Conservation (phyloP, 37 sponge, comb jelly and placozoan genomes). For the Dysidea cf. avara region DNA sequence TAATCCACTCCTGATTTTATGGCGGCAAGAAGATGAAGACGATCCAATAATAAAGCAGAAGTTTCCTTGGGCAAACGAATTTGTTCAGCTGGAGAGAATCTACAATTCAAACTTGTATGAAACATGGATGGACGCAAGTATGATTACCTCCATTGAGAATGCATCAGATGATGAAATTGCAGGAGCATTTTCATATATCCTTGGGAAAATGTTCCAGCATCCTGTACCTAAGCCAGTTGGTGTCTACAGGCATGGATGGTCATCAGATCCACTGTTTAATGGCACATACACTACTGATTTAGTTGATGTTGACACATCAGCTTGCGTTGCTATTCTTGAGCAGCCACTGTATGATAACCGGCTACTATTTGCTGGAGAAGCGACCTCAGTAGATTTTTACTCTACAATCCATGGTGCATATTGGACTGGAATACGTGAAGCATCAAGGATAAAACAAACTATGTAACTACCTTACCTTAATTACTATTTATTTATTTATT, state of each 20-base stretch:
- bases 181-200: slow-evolving; percentile 1
- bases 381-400: slow-evolving; percentile 33
- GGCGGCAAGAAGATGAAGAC: slow-evolving; percentile 21
- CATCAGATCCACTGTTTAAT: slow-evolving; percentile 19
- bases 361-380: slow-evolving; percentile 77
- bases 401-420: slow-evolving; percentile 65
- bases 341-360: slow-evolving; percentile 27
- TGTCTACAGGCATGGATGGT: slow-evolving; percentile 11
- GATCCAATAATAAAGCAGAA: not conserved
- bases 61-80: slow-evolving; percentile 24
- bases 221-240: slow-evolving; percentile 10
- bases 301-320: slow-evolving; percentile 1
- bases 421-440: slow-evolving; percentile 59
- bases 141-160: not conserved
- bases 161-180: slow-evolving; percentile 26
- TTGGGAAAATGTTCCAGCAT: slow-evolving; percentile 25
- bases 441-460: not conserved
- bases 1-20: slow-evolving; percentile 26
- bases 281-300: slow-evolving; percentile 15
- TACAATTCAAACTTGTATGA: slow-evolving; percentile 21
- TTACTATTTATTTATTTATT: too few relatives aligned
- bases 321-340: not conserved
- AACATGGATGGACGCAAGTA: slow-evolving; percentile 34
- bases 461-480: too few relatives aligned
- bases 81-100: slow-evolving; percentile 1